A percentile compares a stretch with the other conserved stretches of the same genome.
Conservation (phyloP, 2,113 vertebrate genomes). For the Clarias batrachus region DNA sequence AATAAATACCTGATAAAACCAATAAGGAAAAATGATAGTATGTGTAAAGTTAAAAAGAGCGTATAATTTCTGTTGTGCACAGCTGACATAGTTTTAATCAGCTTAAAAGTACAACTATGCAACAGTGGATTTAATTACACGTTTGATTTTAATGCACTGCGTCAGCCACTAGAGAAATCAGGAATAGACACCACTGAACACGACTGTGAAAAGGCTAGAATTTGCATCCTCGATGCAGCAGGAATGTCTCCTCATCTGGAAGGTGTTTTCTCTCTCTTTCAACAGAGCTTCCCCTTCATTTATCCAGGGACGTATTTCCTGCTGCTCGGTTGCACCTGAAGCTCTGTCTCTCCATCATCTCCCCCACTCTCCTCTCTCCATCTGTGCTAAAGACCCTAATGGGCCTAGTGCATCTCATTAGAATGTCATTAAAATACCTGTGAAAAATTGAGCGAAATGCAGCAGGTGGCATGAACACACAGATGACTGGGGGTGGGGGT, state of each 20-base stretch:
- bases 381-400: constrained; percentile 29
- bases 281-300: background rate
- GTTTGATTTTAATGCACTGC: constrained; percentile 13
- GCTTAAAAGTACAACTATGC: background rate
- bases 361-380: background rate
- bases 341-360: background rate
- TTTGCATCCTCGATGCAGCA: background rate
- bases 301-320: too few species aligned
- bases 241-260: background rate
- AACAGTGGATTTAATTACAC: constrained; percentile 36
- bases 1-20: background rate
- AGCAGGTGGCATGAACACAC: background rate
- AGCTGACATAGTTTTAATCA: constrained; percentile 30
- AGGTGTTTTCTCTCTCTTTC: background rate
- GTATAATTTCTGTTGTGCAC: constrained; percentile 25
- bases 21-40: background rate
- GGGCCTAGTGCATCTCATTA: constrained; percentile 46
- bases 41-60: background rate
- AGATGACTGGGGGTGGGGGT: background rate
- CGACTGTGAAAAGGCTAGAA: background rate
- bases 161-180: background rate
- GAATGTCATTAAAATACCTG: constrained; percentile 41
- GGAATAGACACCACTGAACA: background rate
- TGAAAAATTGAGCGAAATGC: constrained; percentile 36
- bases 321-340: background rate